Percentiles rank a stretch among this genome's conserved stretches.
These are phyloP conservation scores for Lasioglossum oenotherae DNA, from an alignment of 2,888 invertebrate species.

Conservation along the genomic window DNA sequence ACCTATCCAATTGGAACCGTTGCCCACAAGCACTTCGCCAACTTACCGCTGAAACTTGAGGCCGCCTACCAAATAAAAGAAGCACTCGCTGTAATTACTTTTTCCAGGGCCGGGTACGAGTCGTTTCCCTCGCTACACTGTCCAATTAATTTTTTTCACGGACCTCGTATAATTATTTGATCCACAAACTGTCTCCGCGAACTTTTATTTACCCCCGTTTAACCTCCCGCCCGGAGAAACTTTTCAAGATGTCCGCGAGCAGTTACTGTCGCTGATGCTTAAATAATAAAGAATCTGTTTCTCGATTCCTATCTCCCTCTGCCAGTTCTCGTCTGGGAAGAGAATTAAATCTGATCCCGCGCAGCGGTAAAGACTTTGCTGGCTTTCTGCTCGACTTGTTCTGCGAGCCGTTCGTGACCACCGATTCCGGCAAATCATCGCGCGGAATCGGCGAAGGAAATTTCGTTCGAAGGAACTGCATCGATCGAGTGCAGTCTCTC, in stretches of 20 bases:
- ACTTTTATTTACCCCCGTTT: slow-evolving; percentile 15
- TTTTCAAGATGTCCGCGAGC: neutral
- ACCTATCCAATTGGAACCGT: neutral
- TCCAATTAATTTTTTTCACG: slow-evolving; percentile 41
- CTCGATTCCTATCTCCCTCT: neutral
- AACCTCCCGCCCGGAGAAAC: neutral
- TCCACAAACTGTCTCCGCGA: neutral
- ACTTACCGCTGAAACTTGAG: neutral
- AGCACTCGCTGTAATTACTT: slow-evolving; percentile 26
- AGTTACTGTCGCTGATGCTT: neutral
- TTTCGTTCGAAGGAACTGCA: slow-evolving; percentile 33
- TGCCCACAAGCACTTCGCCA: neutral
- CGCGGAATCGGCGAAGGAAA: slow-evolving; percentile 29
- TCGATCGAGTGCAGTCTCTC: slow-evolving; percentile 39
- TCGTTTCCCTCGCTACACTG: slow-evolving; percentile 10
- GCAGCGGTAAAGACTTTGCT: no score
- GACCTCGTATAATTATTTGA: slow-evolving; percentile 26
- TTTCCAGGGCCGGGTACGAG: neutral
- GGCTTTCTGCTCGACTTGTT: neutral
- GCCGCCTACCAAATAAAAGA: neutral
- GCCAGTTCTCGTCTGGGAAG: neutral
- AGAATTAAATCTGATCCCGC: slow-evolving; percentile 1
- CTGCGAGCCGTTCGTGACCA: neutral
- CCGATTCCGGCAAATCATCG: slow-evolving; percentile 16
- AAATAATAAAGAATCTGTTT: slow-evolving; percentile 18